Conservation (phyloP, 2,888 invertebrate species). For the Agonopterix arenella region DNA sequence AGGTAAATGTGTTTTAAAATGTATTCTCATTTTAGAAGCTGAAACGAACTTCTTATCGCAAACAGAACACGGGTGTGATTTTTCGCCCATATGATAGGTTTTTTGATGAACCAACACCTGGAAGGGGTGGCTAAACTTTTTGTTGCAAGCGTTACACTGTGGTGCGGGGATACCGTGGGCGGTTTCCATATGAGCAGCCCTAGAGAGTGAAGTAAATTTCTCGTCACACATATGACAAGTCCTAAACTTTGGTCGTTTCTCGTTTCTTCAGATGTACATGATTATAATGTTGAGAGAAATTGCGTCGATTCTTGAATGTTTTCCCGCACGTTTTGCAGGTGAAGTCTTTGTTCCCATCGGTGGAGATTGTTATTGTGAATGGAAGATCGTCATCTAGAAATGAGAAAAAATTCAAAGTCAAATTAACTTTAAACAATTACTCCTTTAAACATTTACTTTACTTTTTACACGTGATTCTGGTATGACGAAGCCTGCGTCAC, state of each 20-base stretch:
- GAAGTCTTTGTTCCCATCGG: background rate
- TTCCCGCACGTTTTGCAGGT: conserved; percentile 5
- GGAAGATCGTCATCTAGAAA: background rate
- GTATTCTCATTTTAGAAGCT: conserved; percentile 15
- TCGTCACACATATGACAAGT: conserved; percentile 5
- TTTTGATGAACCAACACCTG: conserved; percentile 35
- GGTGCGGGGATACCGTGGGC: conserved; percentile 23
- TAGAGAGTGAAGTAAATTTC: conserved; percentile 4
- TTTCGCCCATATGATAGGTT: conserved; percentile 37
- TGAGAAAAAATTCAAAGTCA: too few species aligned
- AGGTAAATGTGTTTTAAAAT: conserved; percentile 22
- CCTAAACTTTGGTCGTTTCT: background rate
- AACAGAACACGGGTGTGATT: conserved; percentile 19
- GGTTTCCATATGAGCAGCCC: conserved; percentile 24
- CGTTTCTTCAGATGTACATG: conserved; percentile 5
- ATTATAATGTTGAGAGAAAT: conserved; percentile 4
- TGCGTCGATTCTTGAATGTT: conserved; percentile 1
- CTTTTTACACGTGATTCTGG: too few species aligned
- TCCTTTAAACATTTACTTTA: too few species aligned
- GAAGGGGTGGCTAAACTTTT: conserved; percentile 19
- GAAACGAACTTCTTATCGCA: conserved; percentile 26
- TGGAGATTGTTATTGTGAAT: background rate
- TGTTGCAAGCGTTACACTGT: conserved; percentile 22
- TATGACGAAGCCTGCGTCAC: too few species aligned
- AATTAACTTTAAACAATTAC: too few species aligned